A percentile compares a stretch with the other conserved stretches of the same genome.
phyloP scores from a whole-genome alignment of 1,140 invertebrate species.

The Calliphora vicina region DNA sequence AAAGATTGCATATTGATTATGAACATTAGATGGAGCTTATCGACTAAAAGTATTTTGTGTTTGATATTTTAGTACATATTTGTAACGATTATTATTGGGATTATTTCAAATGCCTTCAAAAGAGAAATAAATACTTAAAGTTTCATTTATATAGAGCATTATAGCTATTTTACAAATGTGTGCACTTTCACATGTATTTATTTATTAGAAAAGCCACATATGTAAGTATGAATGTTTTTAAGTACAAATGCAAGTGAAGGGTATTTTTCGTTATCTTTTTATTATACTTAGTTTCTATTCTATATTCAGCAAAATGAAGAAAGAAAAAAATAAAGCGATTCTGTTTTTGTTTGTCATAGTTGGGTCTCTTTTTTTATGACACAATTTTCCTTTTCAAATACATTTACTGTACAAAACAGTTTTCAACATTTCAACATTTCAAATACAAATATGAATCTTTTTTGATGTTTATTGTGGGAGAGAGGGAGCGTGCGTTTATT shows the following conservation, averaged over 20 bases:
- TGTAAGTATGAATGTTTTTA: too few species aligned
- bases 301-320: not conserved
- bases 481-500: not conserved
- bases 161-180: too few species aligned
- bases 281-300: not conserved
- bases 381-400: not conserved
- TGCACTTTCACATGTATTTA: too few species aligned
- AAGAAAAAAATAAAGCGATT: not conserved
- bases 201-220: too few species aligned
- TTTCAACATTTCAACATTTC: not conserved
- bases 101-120: too few species aligned
- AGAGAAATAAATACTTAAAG: too few species aligned
- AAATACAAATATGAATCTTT: not conserved
- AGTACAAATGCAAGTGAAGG: not conserved
- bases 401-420: conserved; percentile 7
- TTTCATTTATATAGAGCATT: too few species aligned
- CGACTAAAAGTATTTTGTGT: too few species aligned
- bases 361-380: conserved; percentile 15
- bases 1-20: too few species aligned
- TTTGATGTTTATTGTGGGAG: not conserved
- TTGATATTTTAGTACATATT: too few species aligned
- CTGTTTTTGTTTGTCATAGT: not conserved
- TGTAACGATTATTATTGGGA: too few species aligned
- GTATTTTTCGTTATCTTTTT: not conserved
- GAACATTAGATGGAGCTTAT: too few species aligned